phyloP scores from a whole-genome alignment of 2,113 vertebrate species.

The Cottus gobio region DNA sequence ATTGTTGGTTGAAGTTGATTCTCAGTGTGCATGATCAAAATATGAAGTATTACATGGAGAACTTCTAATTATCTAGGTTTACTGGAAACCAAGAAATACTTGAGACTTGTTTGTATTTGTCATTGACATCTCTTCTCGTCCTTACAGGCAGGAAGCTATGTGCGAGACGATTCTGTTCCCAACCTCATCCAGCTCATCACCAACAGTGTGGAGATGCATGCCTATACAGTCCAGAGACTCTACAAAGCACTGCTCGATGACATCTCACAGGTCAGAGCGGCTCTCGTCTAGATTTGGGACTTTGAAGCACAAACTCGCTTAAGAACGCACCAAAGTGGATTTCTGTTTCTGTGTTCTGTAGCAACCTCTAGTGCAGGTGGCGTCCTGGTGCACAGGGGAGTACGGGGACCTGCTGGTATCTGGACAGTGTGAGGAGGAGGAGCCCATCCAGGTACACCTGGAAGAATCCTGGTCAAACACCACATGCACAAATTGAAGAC shows the following conservation, averaged over 20 bases:
- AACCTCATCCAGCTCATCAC: conserved; percentile 99
- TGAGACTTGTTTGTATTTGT: neutral
- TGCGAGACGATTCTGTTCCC: conserved; percentile 97
- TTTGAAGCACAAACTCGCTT: neutral
- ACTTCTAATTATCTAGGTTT: conserved; percentile 16
- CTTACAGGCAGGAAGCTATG: conserved; percentile 95
- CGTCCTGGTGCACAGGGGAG: conserved; percentile 99
- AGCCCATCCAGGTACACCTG: conserved; percentile 93
- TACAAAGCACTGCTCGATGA: conserved; percentile 98
- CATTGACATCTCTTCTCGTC: conserved; percentile 13
- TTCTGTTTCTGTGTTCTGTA: conserved; percentile 73
- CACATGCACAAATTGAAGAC: neutral
- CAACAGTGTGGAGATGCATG: conserved; percentile 98
- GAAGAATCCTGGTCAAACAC: neutral
- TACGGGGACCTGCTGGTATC: conserved; percentile 98
- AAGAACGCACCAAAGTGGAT: neutral
- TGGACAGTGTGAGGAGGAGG: conserved; percentile 98
- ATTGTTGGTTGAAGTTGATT: neutral
- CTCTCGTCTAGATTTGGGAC: conserved; percentile 14
- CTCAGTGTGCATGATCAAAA: neutral
- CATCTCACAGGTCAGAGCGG: conserved; percentile 91
- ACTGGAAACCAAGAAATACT: neutral
- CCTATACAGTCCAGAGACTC: conserved; percentile 98
- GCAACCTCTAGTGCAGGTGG: conserved; percentile 97
- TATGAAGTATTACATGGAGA: conserved; percentile 5